Conservation (phyloP, 1,140 invertebrate species). For the Diploscapter pachys region DNA sequence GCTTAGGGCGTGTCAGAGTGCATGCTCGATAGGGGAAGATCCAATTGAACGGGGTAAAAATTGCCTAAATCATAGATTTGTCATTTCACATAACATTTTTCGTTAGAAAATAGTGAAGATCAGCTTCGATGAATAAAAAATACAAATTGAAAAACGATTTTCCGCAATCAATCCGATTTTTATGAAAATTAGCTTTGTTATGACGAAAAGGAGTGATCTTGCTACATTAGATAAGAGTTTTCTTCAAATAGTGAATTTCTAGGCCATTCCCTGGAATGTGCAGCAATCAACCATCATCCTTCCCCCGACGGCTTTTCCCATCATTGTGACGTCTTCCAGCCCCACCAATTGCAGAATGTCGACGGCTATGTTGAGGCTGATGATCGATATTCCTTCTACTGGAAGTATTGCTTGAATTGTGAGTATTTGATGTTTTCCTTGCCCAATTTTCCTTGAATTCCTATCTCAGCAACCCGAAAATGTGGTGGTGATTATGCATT, state of each 20-base stretch:
- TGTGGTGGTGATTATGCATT: conserved; percentile 57
- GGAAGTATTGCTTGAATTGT: conserved; percentile 59
- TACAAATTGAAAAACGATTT: not conserved
- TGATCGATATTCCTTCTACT: conserved; percentile 59
- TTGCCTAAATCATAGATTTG: conserved; percentile 4
- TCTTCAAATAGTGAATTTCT: conserved; percentile 4
- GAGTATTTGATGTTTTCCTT: conserved; percentile 30
- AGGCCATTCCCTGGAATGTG: conserved; percentile 42
- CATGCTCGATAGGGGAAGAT: conserved; percentile 53
- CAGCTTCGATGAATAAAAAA: not conserved
- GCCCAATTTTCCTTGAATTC: conserved; percentile 10
- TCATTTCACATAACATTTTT: not conserved
- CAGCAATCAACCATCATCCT: conserved; percentile 55
- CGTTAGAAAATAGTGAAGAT: not conserved
- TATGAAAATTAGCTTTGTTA: not conserved
- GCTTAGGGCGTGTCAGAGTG: conserved; percentile 44
- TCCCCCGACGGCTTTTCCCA: conserved; percentile 35
- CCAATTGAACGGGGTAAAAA: conserved; percentile 27
- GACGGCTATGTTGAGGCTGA: conserved; percentile 58
- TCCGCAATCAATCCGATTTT: not conserved
- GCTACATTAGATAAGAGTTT: not conserved
- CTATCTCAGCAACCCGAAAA: conserved; percentile 45
- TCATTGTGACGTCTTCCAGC: conserved; percentile 48
- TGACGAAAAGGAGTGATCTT: not conserved
- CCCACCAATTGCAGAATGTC: conserved; percentile 53